Evolutionary conservation across 1,140 invertebrate genomes (phyloP), one percentile per base, ranked within the genome.

Genomic region (Drosophila trapezifrons): DNA sequence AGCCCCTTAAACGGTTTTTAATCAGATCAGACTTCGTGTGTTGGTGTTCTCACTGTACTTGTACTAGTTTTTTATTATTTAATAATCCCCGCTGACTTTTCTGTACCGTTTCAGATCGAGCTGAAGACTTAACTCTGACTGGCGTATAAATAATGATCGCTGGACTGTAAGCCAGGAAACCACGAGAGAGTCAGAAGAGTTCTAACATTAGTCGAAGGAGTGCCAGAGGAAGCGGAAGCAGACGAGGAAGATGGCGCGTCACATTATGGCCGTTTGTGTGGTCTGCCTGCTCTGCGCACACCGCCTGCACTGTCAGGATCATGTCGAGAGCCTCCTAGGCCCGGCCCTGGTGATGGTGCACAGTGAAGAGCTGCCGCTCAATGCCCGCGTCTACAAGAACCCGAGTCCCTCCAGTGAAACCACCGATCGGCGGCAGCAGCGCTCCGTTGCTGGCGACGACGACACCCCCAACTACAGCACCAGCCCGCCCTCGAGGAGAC

Each of bases 281-380:
- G 95, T 96, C 77, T 96, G 96, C 90, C 93, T 96, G 38, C 91
- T 96, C 4, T 96, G 95, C 86, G 95, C 96, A 12, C 94, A 95
- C 43, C 95, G 96, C 69, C 94, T 94, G 42, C 94, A 95, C 2
- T 96, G 96, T 82, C 94, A 93, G 32, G 95, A 93, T 81, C 96
- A 93, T 91, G 93, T 92, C 18, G 80, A 54, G 10, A 72, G 71
- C 18, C 37, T 84, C 5, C 18, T 77, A 1, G 37, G 73, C 57
- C 43, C 84, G 54, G 63, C 54, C 17, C 18, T 32, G 25, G 60
- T n/a, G 0, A 63, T 51, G 52, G 37, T 29, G 42, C 75, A 80
- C 35, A 74, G 45, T 8, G 62, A 77, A 22, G 80, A 65, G 40
- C 47, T 51, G 43, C 55, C 52, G 46, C 55, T 91, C 7, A 89